These are phyloP conservation scores for Sialia sialis DNA, from an alignment of 2,113 vertebrate species.

Conservation along the genomic window DNA sequence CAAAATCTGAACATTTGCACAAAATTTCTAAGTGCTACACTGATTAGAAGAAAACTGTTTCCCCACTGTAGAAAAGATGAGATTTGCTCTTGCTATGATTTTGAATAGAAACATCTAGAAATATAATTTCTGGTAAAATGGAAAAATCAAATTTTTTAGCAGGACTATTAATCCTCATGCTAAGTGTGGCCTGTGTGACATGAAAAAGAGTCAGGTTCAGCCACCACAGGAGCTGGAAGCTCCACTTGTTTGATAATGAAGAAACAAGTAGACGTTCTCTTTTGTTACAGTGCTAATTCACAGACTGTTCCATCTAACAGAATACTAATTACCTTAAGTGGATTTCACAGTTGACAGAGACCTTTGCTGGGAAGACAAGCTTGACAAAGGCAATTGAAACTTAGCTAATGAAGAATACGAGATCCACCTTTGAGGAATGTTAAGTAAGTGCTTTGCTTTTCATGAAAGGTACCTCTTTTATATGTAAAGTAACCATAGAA, in stretches of 20 bases:
- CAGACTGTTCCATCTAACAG: conserved; percentile 50
- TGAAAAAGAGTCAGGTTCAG: not conserved
- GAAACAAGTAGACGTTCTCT: not conserved
- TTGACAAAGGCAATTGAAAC: conserved; percentile 67
- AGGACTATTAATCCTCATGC: not conserved
- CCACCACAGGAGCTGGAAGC: not conserved
- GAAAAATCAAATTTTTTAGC: not conserved
- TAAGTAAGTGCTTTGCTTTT: conserved; percentile 46
- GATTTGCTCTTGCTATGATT: not conserved
- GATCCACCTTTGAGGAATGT: conserved; percentile 51
- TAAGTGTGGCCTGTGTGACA: not conserved
- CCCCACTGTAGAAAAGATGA: not conserved
- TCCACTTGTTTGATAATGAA: conserved; percentile 7
- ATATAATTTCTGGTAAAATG: not conserved
- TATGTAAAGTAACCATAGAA: conserved; percentile 37
- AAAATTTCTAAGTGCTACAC: not conserved
- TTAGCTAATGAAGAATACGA: conserved; percentile 62
- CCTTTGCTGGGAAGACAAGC: conserved; percentile 60
- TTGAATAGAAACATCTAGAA: not conserved
- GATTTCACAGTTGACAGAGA: conserved; percentile 68
- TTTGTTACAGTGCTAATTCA: conserved; percentile 57
- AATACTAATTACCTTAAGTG: conserved; percentile 70
- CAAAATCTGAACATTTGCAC: not conserved
- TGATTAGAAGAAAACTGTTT: not conserved
- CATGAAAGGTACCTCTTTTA: conserved; percentile 29